Base-by-base conservation (phyloP, 2,113 vertebrate species). In the Haplochromis burtoni region DNA sequence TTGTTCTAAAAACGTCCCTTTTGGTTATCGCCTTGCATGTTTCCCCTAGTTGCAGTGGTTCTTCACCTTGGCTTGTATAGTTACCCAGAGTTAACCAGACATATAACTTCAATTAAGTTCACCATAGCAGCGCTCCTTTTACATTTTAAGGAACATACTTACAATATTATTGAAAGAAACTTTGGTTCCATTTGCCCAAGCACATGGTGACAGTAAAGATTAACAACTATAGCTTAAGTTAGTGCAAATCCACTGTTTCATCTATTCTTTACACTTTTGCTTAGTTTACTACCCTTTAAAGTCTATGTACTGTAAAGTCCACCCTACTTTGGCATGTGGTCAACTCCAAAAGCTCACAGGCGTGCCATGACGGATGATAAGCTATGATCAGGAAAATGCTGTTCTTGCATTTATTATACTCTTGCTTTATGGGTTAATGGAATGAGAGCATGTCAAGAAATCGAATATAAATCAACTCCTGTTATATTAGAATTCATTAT, bases 401-500 rank as follows among this genome's bases (percentile, higher is more conserved):
- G 42, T 4, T 49, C 71, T 31, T 49, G 71, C 42, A 49, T 31
- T 49, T 78, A 31, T 49, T 49, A 47, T 78, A 49, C 6, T 78
- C 42, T 12, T 31, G 71, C 0, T 78, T 78, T 78, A 78, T 21
- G 12, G 11, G 33, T 84, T 88, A 53, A 87, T 47, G 42, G 26
- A 49, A 78, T 13, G 42, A 78, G 26, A n/a, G 5, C 16, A 31
- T 61, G 26, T 84, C 31, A 83, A 3, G 59, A 19, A 51, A 31
- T 47, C 19, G 2, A 49, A 19, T 66, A 66, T 24, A 82, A 82
- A 66, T 49, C 57, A 49, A 24, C 57, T 17, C 53, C 33, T 51
- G 35, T 55, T 40, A 10, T 45, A 61, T 85, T 19, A 84, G n/a
- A 81, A 26, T 49, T 83, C 33, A 61, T 29, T 80, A 13, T 71